phyloP scores from a whole-genome alignment of 2,113 vertebrate species.

The Pachycephala philippinensis region DNA sequence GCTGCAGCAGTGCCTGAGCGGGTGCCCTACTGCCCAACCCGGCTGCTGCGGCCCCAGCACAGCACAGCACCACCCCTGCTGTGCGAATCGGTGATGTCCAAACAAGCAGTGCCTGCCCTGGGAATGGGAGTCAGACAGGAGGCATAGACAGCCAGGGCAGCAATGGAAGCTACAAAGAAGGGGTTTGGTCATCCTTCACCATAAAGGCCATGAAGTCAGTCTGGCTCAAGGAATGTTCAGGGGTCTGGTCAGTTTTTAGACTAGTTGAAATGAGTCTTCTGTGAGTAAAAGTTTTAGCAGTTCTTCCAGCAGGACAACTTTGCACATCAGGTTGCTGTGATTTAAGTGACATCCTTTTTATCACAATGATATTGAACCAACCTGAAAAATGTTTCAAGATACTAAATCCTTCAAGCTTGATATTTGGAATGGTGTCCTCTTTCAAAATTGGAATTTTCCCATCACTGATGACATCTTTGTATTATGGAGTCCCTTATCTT shows the following conservation, averaged over 20 bases:
- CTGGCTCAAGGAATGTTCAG: background rate
- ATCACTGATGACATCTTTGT: constrained; percentile 36
- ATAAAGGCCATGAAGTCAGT: background rate
- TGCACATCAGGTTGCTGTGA: constrained; percentile 19
- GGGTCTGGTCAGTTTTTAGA: background rate
- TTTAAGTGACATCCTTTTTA: constrained; percentile 48
- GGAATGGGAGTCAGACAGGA: background rate
- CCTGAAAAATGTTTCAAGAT: constrained; percentile 55
- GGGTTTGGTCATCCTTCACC: background rate
- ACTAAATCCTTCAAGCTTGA: constrained; percentile 55
- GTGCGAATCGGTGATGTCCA: background rate
- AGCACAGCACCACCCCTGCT: background rate
- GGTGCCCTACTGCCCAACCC: background rate
- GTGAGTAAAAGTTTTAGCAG: background rate
- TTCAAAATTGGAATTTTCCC: constrained; percentile 44
- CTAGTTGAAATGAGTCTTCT: background rate
- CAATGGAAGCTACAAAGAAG: background rate
- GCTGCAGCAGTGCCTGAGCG: background rate
- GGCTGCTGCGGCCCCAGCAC: background rate
- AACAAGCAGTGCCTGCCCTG: background rate
- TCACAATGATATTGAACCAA: constrained; percentile 40
- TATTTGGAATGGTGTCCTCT: constrained; percentile 44
- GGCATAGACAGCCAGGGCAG: background rate
- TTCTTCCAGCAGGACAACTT: background rate
- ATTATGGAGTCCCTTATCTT: constrained; percentile 43